A percentile compares a stretch with the other conserved stretches of the same genome.
phyloP scores from a whole-genome alignment of 2,113 vertebrate genomes.

The Parotia lawesii region DNA sequence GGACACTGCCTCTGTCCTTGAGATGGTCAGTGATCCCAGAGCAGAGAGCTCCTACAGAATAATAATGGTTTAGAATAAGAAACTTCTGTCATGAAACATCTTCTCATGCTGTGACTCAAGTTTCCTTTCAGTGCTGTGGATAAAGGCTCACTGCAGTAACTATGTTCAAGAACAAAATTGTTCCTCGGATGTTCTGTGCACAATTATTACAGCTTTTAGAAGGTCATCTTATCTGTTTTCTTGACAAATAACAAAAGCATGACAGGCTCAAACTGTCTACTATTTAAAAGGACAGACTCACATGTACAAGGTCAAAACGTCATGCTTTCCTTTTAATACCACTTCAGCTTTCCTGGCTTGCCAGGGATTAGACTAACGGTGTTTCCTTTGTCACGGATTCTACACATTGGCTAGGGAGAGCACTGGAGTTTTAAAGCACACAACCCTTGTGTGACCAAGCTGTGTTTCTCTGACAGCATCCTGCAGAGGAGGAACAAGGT shows the following conservation, averaged over 20 bases:
- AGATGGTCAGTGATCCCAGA: background rate
- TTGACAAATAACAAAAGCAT: background rate
- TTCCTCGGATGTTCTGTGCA: background rate
- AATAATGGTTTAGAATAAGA: background rate
- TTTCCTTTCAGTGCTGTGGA: background rate
- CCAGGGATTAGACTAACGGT: background rate
- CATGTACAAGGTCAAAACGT: background rate
- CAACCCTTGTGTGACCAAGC: background rate
- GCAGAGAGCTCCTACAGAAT: background rate
- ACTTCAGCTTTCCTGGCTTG: background rate
- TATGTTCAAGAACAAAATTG: background rate
- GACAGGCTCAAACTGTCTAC: background rate
- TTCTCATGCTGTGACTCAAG: background rate
- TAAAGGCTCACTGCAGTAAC: background rate
- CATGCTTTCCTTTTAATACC: background rate
- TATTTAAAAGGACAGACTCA: background rate
- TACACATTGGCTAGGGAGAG: background rate
- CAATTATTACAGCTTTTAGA: background rate
- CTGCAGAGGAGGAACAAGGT: slow-evolving; percentile 67
- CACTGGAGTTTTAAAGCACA: background rate
- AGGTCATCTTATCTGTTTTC: background rate
- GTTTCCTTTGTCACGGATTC: background rate
- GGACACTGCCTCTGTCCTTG: background rate
- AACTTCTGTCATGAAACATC: background rate
- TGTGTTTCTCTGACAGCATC: slow-evolving; percentile 58